Base-by-base conservation (phyloP, 2,888 invertebrate species). In the Schizotus pectinicornis region DNA sequence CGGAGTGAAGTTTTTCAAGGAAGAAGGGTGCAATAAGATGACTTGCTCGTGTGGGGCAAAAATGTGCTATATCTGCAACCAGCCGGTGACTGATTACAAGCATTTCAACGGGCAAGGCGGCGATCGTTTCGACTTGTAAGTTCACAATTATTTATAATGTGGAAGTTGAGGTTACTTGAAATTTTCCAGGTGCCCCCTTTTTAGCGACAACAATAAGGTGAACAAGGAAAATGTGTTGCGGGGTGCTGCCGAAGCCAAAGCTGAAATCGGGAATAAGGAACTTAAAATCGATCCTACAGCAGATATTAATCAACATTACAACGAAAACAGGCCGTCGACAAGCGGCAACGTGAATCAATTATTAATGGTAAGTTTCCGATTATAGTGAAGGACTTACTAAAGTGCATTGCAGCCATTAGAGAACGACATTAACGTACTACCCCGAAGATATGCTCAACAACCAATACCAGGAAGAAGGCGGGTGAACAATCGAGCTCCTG, bases 1-100 rank as follows among this genome's bases (percentile, higher is more conserved):
- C 58, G 70, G 74, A 1, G 73, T 76, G 32, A 78, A 80, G 37
- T 85, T 83, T 64, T 80, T 83, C 59, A 85, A 85, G 70, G 79
- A 79, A 46, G 81, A 81, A 52, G 85, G 85, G 0, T 86, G 86
- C 67, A 86, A 86, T 64, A 83, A 82, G 66, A 85, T 86, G 80
- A 80, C 78, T 0, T 86, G 86, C 64, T 59, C 73, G 0, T 86
- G 86, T 68, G 85, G 85, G 0, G 82, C 82, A 2, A 64, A 61
- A 8, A 84, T 83, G 81, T 86, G 86, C 64, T 86, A 86, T 59
- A 70, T 85, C 7, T 86, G 86, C 66, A 77, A 82, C 31, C 59
- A 81, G 63, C 80, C 81, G 7, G 79, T 85, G 8, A 77, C 71
- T 1, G 79, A 80, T 69, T 87, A 87, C 65, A 61, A 62, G 1